Base-by-base conservation (phyloP, 2,888 invertebrate species). In the Calameuta idolon region DNA sequence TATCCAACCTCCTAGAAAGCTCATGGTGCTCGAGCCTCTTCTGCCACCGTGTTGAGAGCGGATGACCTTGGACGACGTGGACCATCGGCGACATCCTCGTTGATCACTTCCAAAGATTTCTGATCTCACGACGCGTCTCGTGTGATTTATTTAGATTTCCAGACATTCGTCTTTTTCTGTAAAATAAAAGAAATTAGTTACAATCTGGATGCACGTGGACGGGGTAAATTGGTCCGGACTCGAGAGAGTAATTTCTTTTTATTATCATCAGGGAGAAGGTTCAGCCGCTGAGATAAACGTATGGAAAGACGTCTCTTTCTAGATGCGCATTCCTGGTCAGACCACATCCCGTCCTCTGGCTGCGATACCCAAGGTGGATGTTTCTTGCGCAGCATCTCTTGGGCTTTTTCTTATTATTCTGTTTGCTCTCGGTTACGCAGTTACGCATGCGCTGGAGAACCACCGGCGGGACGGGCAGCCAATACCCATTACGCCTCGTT, bases 351-450 rank as follows among this genome's bases (percentile, higher is more conserved):
- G 80, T 85, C 85, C 79, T 83, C 34, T 37, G 78, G 69, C 75
- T 30, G 34, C 35, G 74, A 74, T 74, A 35, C 34, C 74, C 74
- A n/a, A 33, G 74, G 74, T 74, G 74, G 83, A 82, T 79, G 77
- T 75, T 85, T 83, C 81, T 81, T 82, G 80, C 74, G 69, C 78
- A 80, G 73, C 79, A 80, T 80, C 79, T 77, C 75, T 75, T 55
- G 40, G 76, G 69, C 82, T 82, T 82, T 83, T 83, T 79, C 83
- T 75, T 80, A 79, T 80, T 82, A 79, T 79, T 84, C 80, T 76
- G 83, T 85, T 86, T 83, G 83, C 82, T 82, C 85, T 84, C 81
- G 84, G 81, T 85, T 83, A 80, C 79, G 80, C 83, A 83, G 83
- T 85, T 84, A 83, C 85, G 82, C 83, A 79, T 81, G 83, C 85